Evolutionary conservation across 35 echinoderm and acorn worm species (phyloP).

Genomic region (Holothuria glaberrima): DNA sequence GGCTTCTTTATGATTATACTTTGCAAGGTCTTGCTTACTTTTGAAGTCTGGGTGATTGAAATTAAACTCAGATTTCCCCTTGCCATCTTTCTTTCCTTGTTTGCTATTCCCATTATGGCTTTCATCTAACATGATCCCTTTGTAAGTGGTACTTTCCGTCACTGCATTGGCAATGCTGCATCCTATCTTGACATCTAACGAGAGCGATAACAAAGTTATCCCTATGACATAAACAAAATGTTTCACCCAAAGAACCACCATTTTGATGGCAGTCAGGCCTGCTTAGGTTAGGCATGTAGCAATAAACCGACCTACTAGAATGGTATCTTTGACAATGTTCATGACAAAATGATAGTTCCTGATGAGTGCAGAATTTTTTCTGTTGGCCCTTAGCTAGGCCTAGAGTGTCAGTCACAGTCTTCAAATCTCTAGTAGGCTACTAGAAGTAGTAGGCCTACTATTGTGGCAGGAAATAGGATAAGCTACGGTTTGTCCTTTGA

Average conservation of each 20-base stretch:
- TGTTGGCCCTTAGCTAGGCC: too few species aligned
- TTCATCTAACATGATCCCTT: neutral
- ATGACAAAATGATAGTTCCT: too few species aligned
- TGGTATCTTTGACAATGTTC: too few species aligned
- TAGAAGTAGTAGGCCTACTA: too few species aligned
- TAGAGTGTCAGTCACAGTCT: too few species aligned
- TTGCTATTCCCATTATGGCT: neutral
- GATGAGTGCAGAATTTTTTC: too few species aligned
- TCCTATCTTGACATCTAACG: neutral
- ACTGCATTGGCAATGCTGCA: neutral
- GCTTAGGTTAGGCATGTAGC: too few species aligned
- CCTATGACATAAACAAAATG: neutral
- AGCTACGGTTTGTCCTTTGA: too few species aligned
- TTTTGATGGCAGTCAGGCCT: neutral
- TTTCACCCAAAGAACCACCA: neutral
- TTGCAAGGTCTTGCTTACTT: slow-evolving; percentile 18
- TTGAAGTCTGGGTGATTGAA: slow-evolving; percentile 47
- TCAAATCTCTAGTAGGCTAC: too few species aligned
- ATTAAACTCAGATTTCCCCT: slow-evolving; percentile 31
- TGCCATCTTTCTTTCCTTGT: slow-evolving; percentile 5
- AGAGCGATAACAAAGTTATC: neutral
- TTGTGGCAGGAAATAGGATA: too few species aligned
- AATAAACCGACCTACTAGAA: too few species aligned
- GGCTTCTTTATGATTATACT: slow-evolving; percentile 31
- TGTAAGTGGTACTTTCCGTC: neutral